Base-by-base conservation (phyloP, 2,797 vertebrate genomes). In the Bovichtus diacanthus region DNA sequence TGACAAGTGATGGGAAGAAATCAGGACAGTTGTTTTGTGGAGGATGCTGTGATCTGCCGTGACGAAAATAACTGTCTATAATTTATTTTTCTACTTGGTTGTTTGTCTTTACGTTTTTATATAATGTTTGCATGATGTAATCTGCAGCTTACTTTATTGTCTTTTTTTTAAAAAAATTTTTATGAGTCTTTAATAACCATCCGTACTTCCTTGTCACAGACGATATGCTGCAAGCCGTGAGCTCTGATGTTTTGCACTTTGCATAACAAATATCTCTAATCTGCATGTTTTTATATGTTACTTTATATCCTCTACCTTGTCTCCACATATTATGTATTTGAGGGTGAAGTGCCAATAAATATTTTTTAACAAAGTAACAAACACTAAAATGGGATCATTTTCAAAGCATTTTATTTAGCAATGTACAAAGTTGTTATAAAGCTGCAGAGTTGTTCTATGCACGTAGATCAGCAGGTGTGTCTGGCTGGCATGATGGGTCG, bases 401-500 rank as follows among this genome's bases (percentile, higher is more conserved):
- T 60, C 12, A 76, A 63, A 72, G 13, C 4, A 9, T 67, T 93
- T 91, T 90, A 87, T 85, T 90, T 13, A 74, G 70, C 8, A 71
- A 47, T 53, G 21, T 56, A 70, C 19, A 60, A 47, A 54, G 15
- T 11, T 19, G 27, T n/a, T 55, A 51, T 15, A 6, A 51, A 34
- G 31, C 47, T n/a, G 49, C 11, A 1, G 12, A 64, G 54, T 9
- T 21, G 27, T 19, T 91, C 83, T 93, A 98, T 29, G 92, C 83
- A 76, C 55, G 82, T 65, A 98, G 72, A 64, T 98, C 96, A 4
- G 90, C 83, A 6, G 98, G 98, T 12, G 97, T 97, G 79, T 99
- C 98, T 9, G 97, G 98, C 90, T 99, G 98, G 49, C 76, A 79
- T 19, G 93, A 94, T 7, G 98, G 98, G 84, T 98, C 97, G 88